Percentiles rank a stretch among this genome's conserved stretches.
phyloP scores from a whole-genome alignment of 2,888 invertebrate species.

The Drepanosiphum platanoidis region DNA sequence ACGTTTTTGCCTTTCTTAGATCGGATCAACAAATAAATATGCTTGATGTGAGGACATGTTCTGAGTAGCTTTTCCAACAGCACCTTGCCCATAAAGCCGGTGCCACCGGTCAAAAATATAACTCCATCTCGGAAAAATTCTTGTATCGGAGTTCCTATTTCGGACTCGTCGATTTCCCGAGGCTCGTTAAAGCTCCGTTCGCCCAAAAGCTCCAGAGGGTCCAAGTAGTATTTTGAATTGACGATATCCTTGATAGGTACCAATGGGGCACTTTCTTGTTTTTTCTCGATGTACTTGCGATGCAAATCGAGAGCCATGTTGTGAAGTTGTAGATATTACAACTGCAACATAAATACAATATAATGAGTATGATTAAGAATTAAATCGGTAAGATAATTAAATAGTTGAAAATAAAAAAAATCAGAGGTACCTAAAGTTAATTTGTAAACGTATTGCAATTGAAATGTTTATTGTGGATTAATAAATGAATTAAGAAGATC shows the following conservation, averaged over 20 bases:
- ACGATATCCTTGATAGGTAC: slow-evolving; percentile 62
- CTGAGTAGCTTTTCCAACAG: slow-evolving; percentile 76
- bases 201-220: slow-evolving; percentile 64
- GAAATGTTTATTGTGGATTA: too few species aligned
- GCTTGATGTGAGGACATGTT: slow-evolving; percentile 72
- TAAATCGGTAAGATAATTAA: too few species aligned
- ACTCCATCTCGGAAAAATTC: slow-evolving; percentile 77
- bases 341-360: not conserved
- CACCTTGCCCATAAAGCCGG: slow-evolving; percentile 78
- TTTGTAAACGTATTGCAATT: too few species aligned
- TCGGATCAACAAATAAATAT: slow-evolving; percentile 73
- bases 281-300: slow-evolving; percentile 55
- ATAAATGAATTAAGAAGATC: too few species aligned
- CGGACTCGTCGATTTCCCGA: slow-evolving; percentile 58
- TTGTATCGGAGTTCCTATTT: slow-evolving; percentile 68
- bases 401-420: too few species aligned
- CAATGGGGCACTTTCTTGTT: slow-evolving; percentile 33
- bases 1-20: slow-evolving; percentile 72
- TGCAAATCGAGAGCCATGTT: slow-evolving; percentile 63
- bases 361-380: too few species aligned
- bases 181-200: slow-evolving; percentile 64
- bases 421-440: too few species aligned
- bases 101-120: slow-evolving; percentile 85
- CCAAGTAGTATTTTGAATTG: slow-evolving; percentile 63
- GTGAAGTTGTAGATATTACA: not conserved